Conservation (phyloP, 2,797 vertebrate genomes). For the Sebastes itinus region DNA sequence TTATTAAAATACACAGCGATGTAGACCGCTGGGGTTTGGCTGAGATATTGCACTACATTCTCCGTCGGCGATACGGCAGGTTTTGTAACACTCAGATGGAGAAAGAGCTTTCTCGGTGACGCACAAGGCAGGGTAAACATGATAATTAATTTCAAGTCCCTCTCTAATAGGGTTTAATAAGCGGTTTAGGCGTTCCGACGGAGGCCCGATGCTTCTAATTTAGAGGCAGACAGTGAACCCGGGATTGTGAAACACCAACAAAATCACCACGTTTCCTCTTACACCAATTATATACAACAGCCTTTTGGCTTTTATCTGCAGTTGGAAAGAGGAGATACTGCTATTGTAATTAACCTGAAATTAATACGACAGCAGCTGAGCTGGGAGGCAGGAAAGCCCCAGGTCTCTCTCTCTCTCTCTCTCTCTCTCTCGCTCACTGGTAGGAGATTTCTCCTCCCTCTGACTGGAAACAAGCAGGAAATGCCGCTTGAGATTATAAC, state of each 20-base stretch:
- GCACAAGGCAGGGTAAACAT: constrained; percentile 31
- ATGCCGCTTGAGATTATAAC: constrained; percentile 45
- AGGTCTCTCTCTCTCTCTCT: constrained; percentile 7
- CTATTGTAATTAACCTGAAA: constrained; percentile 72
- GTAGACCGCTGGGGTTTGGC: not conserved
- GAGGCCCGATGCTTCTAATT: constrained; percentile 58
- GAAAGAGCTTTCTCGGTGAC: constrained; percentile 27
- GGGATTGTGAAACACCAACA: constrained; percentile 47
- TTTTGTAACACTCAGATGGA: constrained; percentile 9
- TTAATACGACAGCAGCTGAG: constrained; percentile 38
- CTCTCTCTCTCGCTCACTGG: not conserved
- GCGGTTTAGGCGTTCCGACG: constrained; percentile 53
- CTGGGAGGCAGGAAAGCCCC: constrained; percentile 19
- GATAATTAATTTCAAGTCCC: constrained; percentile 61
- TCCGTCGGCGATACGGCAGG: not conserved
- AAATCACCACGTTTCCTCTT: constrained; percentile 37
- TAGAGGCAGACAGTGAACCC: constrained; percentile 42
- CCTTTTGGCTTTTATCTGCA: constrained; percentile 66
- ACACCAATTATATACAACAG: constrained; percentile 65
- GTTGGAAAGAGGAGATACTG: constrained; percentile 46
- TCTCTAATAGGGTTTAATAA: constrained; percentile 70
- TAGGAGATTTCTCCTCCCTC: constrained; percentile 9
- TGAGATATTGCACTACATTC: not conserved
- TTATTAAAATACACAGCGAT: constrained; percentile 1
- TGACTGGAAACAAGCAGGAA: constrained; percentile 58